Evolutionary conservation across 1,140 invertebrate genomes (phyloP).

Genomic region (Ceratina australensis): DNA sequence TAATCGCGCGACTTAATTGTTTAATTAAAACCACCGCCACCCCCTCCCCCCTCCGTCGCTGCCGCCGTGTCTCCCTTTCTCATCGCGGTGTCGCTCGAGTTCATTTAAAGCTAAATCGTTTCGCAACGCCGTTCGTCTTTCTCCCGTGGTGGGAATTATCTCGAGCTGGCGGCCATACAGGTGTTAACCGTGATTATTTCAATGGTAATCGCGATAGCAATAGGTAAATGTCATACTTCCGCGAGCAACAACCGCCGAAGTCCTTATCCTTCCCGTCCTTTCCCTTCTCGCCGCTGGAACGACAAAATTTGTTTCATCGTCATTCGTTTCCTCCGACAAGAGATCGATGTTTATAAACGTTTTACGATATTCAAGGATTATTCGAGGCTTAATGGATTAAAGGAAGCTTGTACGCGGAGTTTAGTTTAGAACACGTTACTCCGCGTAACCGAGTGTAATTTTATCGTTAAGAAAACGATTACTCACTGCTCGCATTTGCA

Average conservation of each 20-base stretch:
- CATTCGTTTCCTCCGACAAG: too few species aligned
- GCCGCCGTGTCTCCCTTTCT: not conserved
- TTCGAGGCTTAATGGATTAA: too few species aligned
- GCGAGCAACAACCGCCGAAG: conserved; percentile 61
- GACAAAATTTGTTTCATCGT: too few species aligned
- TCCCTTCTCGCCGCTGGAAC: conserved; percentile 60
- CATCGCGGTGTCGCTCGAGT: too few species aligned
- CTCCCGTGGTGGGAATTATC: too few species aligned
- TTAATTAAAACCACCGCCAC: not conserved
- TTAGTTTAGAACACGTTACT: too few species aligned
- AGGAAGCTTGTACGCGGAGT: not conserved
- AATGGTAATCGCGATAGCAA: not conserved
- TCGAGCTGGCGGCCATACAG: conserved; percentile 57
- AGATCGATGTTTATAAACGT: not conserved
- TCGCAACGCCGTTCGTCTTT: not conserved
- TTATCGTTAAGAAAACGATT: too few species aligned
- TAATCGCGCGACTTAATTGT: conserved; percentile 13
- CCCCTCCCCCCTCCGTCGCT: not conserved
- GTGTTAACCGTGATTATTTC: not conserved
- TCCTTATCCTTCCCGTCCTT: conserved; percentile 54
- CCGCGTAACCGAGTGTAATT: too few species aligned
- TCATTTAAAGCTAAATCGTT: not conserved
- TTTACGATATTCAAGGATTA: not conserved
- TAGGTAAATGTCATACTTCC: conserved; percentile 55
- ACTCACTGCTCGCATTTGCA: conserved; percentile 68